Evolutionary conservation across 2,113 vertebrate species (phyloP).

Genomic region (Saccopteryx bilineata): DNA sequence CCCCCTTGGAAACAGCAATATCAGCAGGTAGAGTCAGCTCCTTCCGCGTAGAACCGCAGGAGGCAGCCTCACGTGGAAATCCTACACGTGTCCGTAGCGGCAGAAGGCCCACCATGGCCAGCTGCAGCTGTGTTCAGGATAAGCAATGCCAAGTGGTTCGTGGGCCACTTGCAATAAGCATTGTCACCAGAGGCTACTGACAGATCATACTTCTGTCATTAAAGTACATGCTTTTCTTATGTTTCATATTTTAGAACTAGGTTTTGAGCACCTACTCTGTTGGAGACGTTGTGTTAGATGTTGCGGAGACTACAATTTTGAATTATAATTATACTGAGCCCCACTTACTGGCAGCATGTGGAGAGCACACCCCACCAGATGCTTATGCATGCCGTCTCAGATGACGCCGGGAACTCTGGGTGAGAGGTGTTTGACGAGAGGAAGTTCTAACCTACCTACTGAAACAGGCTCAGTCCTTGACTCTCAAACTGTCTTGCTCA

Average conservation of each 20-base stretch:
- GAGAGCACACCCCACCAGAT: background rate
- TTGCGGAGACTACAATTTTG: background rate
- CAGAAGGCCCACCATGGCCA: rapidly evolving
- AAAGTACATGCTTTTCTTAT: background rate
- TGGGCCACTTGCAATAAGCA: background rate
- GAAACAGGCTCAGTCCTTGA: background rate
- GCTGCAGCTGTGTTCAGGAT: too few relatives aligned
- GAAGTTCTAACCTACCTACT: background rate
- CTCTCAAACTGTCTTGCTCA: background rate
- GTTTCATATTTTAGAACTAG: background rate
- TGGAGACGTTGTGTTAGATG: background rate
- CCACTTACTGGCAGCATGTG: background rate
- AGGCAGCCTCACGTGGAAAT: background rate
- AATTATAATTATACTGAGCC: background rate
- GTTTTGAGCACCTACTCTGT: background rate
- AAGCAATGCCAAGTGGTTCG: rapidly evolving
- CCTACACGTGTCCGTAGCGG: rapidly evolving
- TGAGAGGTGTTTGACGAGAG: background rate
- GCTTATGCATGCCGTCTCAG: background rate
- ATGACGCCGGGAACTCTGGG: background rate
- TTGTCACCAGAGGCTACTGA: background rate
- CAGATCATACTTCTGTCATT: background rate
- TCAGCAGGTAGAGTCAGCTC: background rate
- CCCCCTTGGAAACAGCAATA: constrained; percentile 15
- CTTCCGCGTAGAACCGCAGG: background rate